Evolutionary conservation across 2,113 vertebrate genomes (phyloP), one percentile per base, ranked within the genome.

Genomic region (Lophius piscatorius): DNA sequence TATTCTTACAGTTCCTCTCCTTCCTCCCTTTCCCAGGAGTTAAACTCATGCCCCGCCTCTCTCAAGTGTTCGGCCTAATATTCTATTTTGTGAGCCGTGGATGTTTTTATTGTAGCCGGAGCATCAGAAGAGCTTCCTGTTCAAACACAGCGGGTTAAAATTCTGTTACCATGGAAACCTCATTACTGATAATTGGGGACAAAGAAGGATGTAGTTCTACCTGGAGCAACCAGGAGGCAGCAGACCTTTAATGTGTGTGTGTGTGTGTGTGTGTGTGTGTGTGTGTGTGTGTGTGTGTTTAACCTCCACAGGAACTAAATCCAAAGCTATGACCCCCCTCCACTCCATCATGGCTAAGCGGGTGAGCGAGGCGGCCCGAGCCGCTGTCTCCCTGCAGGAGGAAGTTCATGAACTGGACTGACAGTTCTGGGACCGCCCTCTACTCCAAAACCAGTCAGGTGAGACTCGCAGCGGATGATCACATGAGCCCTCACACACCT

Each of bases 271-370:
- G 33, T 41, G 13, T 42, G 14, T 33, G 39, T 34, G 14, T 33
- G 39, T 38, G 31, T 20, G 47, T 40, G 29, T 24, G 20, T 45
- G 17, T 26, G 13, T 18, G 2, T 74, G 68, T 70, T 50, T 24
- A 9, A 83, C 40, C 61, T 81, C 46, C 0, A 36, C 54, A 98
- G 97, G 94, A 90, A 92, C 93, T 88, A 96, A 98, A 91, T 91
- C 95, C 91, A 95, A 98, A 93, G 87, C 83, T 84, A 63, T 91
- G 74, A 75, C 89, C 90, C 91, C 95, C 85, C 94, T 98, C 94
- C 84, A 96, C 96, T 92, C 98, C 91, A 96, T 95, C 90, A 73
- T 96, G 94, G 89, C 95, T 93, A 97, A 98, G 92, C 92, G 95
- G 82, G 81, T 92, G 90, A 87, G 93, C 83, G 92, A 95, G 85